Conservation (phyloP, 2,113 vertebrate species). For the Chinchilla lanigera region DNA sequence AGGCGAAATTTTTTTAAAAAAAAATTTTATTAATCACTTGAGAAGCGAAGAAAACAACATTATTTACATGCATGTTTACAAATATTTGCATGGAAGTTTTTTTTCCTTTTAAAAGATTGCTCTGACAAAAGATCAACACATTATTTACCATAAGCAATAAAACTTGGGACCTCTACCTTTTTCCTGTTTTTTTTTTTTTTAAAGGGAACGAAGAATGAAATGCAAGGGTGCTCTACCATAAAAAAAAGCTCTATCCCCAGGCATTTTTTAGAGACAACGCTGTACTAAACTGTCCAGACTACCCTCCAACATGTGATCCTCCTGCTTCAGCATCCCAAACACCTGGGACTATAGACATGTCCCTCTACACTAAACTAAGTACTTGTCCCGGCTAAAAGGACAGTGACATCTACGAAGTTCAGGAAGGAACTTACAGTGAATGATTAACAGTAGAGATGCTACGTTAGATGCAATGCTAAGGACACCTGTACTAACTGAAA, state of each 20-base stretch:
- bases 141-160: conserved; percentile 61
- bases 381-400: neutral
- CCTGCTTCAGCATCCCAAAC: neutral
- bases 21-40: conserved; percentile 80
- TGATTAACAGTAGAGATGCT: neutral
- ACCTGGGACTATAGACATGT: neutral
- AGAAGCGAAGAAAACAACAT: conserved; percentile 53
- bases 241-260: neutral
- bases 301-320: neutral
- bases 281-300: neutral
- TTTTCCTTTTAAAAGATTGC: neutral
- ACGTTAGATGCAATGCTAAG: neutral
- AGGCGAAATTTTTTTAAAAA: conserved; percentile 59
- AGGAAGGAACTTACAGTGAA: neutral
- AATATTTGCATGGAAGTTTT: conserved; percentile 64
- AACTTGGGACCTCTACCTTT: conserved; percentile 24
- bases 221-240: neutral
- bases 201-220: neutral
- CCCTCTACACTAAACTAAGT: neutral
- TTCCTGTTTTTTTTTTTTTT: neutral
- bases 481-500: neutral
- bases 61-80: conserved; percentile 77
- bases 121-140: conserved; percentile 65
- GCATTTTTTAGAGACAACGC: neutral
- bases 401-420: neutral